A percentile compares a stretch with the other conserved stretches of the same genome.
phyloP scores from a whole-genome alignment of 2,797 vertebrate species.

The Esox masquinongy region DNA sequence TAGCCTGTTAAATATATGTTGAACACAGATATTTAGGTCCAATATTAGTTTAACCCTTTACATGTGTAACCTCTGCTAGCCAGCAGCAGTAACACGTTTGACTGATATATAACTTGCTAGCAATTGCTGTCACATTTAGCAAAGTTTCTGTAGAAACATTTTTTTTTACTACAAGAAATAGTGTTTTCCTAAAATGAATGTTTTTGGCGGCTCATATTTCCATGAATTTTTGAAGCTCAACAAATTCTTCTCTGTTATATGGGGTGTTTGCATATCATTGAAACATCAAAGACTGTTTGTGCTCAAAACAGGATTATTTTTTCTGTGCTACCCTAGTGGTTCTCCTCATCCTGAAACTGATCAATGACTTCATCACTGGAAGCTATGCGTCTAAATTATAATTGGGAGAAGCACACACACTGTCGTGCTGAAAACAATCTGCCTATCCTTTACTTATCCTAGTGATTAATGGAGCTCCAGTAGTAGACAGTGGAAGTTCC shows the following conservation, averaged over 20 bases:
- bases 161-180: slow-evolving; percentile 9
- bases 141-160: neutral
- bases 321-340: slow-evolving; percentile 19
- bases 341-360: slow-evolving; percentile 50
- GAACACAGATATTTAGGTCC: neutral
- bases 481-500: slow-evolving; percentile 32
- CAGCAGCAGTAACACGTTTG: neutral
- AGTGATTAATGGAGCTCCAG: slow-evolving; percentile 48
- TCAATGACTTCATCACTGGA: slow-evolving; percentile 54
- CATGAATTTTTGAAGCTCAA: slow-evolving; percentile 12
- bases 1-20: neutral
- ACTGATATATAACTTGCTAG: neutral
- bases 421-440: slow-evolving; percentile 36
- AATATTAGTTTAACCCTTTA: too few relatives aligned
- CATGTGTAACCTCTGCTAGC: neutral
- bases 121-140: neutral
- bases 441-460: slow-evolving; percentile 36
- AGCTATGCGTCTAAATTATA: slow-evolving; percentile 56
- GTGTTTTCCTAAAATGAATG: slow-evolving; percentile 37
- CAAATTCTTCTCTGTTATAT: slow-evolving; percentile 32
- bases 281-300: slow-evolving; percentile 53
- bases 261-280: slow-evolving; percentile 50
- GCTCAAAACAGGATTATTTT: slow-evolving; percentile 32
- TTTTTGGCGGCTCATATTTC: slow-evolving; percentile 22
- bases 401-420: slow-evolving; percentile 44